Evolutionary conservation across 2,797 vertebrate genomes (phyloP).

Genomic region (Lutjanus campechanus): DNA sequence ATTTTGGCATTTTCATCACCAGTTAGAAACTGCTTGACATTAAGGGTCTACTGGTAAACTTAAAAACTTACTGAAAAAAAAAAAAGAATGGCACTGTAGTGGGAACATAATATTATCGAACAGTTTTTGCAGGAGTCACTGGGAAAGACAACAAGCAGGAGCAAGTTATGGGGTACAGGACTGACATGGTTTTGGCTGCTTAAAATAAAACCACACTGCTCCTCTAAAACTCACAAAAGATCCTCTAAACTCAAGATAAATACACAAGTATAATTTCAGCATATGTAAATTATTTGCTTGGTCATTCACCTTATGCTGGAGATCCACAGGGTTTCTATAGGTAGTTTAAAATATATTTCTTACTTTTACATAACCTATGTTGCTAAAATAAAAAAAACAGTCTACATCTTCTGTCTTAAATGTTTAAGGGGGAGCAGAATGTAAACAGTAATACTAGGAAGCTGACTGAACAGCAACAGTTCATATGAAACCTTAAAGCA

Average conservation of each 20-base stretch:
- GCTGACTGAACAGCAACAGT: background rate
- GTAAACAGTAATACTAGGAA: constrained; percentile 15
- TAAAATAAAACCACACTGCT: background rate
- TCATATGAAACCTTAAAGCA: background rate
- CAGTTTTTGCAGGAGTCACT: constrained; percentile 5
- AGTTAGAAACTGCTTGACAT: background rate
- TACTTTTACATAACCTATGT: background rate
- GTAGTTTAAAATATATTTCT: background rate
- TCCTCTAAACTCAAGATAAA: background rate
- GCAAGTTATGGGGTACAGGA: background rate
- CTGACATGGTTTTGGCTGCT: background rate
- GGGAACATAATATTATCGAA: background rate
- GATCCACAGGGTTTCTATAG: background rate
- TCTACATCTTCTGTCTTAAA: background rate
- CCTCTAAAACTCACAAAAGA: background rate
- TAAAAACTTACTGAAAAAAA: background rate
- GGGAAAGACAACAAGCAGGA: background rate
- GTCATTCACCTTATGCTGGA: background rate
- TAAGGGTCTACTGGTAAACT: background rate
- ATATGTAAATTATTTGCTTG: constrained; percentile 5
- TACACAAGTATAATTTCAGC: background rate
- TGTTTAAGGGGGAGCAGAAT: background rate
- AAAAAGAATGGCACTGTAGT: background rate
- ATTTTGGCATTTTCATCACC: background rate
- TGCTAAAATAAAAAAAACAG: constrained; percentile 1